Conservation (phyloP, 2,797 vertebrate species). For the Hippopotamyrus pictus region DNA sequence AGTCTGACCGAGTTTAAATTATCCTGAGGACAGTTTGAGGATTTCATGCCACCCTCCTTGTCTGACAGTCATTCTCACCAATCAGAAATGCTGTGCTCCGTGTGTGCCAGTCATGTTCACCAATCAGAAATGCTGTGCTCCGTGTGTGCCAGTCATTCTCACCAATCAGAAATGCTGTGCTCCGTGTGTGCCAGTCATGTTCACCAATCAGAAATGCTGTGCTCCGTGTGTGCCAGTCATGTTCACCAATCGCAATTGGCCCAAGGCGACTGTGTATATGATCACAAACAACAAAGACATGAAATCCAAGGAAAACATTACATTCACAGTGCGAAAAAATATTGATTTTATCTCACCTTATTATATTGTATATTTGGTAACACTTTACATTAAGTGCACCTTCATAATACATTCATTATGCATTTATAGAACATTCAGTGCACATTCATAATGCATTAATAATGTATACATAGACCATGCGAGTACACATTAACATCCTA, state of each 20-base stretch:
- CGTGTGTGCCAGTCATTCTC: background rate
- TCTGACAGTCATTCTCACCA: background rate
- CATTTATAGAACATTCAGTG: background rate
- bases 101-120: background rate
- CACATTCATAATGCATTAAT: background rate
- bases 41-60: background rate
- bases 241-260: background rate
- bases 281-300: background rate
- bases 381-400: background rate
- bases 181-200: background rate
- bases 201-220: background rate
- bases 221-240: background rate
- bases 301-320: background rate
- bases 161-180: background rate
- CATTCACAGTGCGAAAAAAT: background rate
- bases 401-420: too few relatives aligned
- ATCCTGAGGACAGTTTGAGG: background rate
- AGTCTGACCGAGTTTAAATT: background rate
- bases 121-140: background rate
- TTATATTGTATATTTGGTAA: background rate
- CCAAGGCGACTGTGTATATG: background rate
- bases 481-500: too few relatives aligned
- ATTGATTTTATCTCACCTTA: background rate
- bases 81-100: background rate
- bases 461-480: too few relatives aligned